These are phyloP conservation scores for Caretta caretta DNA, from an alignment of 2,113 vertebrate species.

Conservation along the genomic window DNA sequence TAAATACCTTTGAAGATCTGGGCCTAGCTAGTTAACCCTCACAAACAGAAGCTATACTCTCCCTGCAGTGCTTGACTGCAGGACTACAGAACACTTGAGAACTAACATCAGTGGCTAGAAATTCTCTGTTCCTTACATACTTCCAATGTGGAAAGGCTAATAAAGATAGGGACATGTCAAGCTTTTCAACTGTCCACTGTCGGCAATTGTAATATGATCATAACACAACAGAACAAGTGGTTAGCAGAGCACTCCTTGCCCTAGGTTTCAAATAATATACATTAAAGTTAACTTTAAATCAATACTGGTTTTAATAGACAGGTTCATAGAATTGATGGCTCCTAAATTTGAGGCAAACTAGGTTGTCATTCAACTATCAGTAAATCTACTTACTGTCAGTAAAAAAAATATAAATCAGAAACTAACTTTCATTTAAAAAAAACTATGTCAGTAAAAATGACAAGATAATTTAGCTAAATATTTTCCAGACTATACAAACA, in stretches of 20 bases:
- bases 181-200: background rate
- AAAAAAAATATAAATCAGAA: background rate
- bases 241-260: background rate
- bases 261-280: fast-evolving
- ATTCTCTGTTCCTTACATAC: background rate
- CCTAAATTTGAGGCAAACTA: background rate
- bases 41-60: background rate
- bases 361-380: background rate
- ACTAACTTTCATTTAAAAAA: background rate
- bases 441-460: background rate
- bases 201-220: background rate
- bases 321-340: background rate
- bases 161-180: background rate
- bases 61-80: background rate
- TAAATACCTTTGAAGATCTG: background rate
- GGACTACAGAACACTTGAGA: background rate
- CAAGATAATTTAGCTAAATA: background rate
- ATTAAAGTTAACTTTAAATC: background rate
- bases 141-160: background rate
- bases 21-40: background rate
- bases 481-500: background rate
- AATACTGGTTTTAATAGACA: background rate
- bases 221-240: background rate
- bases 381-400: background rate
- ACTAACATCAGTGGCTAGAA: background rate